A percentile compares a stretch with the other conserved stretches of the same genome.
phyloP scores from a whole-genome alignment of 2,888 invertebrate genomes.

The Nephrotoma flavescens region DNA sequence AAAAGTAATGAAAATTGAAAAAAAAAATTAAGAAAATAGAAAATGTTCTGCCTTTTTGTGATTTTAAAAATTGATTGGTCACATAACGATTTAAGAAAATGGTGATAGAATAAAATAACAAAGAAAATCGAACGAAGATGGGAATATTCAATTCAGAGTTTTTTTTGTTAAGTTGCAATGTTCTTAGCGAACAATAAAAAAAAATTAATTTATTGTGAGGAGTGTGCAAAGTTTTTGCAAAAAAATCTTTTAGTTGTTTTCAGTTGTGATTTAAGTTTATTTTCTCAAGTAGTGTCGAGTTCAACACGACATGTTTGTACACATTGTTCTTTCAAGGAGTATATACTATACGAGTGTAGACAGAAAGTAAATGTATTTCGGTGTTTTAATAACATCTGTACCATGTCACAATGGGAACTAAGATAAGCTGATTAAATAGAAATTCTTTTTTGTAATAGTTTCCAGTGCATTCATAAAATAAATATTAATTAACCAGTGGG shows the following conservation, averaged over 20 bases:
- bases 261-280: not conserved
- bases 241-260: not conserved
- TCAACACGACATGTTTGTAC: not conserved
- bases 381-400: too few species aligned
- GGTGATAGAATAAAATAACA: not conserved
- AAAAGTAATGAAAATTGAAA: not conserved
- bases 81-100: not conserved
- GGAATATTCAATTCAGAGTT: not conserved
- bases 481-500: too few species aligned
- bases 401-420: too few species aligned
- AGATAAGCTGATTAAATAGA: too few species aligned
- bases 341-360: too few species aligned
- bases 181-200: not conserved
- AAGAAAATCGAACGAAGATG: not conserved
- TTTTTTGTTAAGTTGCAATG: not conserved
- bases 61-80: not conserved
- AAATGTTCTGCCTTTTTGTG: not conserved
- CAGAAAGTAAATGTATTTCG: too few species aligned
- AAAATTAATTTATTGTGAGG: not conserved
- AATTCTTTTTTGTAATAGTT: too few species aligned
- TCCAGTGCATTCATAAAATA: too few species aligned
- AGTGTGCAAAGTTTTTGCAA: not conserved
- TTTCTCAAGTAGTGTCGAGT: not conserved
- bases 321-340: not conserved
- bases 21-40: not conserved